These are phyloP conservation scores for Mastacembelus armatus DNA, from an alignment of 2,797 vertebrate genomes.

Conservation along the genomic window DNA sequence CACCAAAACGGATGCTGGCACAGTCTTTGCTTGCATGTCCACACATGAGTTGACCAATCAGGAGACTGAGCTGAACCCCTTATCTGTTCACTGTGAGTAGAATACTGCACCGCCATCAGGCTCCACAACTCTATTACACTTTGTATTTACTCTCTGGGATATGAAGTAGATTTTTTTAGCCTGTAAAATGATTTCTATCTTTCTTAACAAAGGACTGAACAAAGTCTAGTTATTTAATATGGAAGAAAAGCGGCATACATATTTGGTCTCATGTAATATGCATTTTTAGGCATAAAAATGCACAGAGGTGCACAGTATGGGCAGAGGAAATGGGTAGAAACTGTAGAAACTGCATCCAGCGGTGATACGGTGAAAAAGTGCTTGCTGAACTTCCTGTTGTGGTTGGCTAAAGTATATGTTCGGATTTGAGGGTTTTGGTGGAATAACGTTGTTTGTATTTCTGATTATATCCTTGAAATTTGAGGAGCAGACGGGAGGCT, in stretches of 20 bases:
- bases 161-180: no score
- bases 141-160: background rate
- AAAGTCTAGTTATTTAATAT: background rate
- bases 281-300: background rate
- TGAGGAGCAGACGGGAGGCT: conserved; percentile 11
- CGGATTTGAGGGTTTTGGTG: conserved; percentile 11
- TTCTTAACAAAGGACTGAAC: no score
- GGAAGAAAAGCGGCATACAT: background rate
- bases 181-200: no score
- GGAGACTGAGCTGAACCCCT: conserved; percentile 74
- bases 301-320: background rate
- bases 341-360: no score
- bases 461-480: conserved; percentile 21
- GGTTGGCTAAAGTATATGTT: no score
- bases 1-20: conserved; percentile 85
- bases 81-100: conserved; percentile 92
- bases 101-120: conserved; percentile 15
- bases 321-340: no score
- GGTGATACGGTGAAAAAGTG: background rate
- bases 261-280: no score
- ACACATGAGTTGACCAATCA: conserved; percentile 70
- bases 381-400: no score
- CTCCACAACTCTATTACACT: background rate
- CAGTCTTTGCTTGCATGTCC: conserved; percentile 88
- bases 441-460: conserved; percentile 7